phyloP scores from a whole-genome alignment of 2,888 invertebrate genomes.

The Tinea semifulvella region DNA sequence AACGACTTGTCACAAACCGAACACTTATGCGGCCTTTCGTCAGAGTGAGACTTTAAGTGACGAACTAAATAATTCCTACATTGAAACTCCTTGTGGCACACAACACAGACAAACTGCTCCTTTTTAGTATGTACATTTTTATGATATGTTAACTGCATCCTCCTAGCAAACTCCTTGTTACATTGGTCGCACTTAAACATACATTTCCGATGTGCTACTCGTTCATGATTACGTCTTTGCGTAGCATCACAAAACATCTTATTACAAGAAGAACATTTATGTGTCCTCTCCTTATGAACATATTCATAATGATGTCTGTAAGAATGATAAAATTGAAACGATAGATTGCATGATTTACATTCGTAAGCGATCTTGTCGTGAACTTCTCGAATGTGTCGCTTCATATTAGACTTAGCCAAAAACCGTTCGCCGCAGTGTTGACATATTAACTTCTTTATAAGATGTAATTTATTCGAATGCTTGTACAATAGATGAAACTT shows the following conservation, averaged over 20 bases:
- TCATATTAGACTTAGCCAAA: neutral
- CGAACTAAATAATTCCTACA: neutral
- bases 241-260: conserved; percentile 41
- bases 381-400: neutral
- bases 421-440: neutral
- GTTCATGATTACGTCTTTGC: conserved; percentile 38
- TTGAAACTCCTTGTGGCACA: neutral
- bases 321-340: neutral
- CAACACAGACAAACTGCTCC: neutral
- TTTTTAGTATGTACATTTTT: neutral
- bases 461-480: conserved; percentile 15
- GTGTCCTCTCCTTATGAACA: conserved; percentile 3
- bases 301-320: neutral
- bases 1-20: neutral
- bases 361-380: conserved; percentile 1
- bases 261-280: conserved; percentile 39
- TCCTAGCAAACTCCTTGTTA: conserved; percentile 2
- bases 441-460: conserved; percentile 16
- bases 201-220: conserved; percentile 29
- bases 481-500: neutral
- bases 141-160: neutral
- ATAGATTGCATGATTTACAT: neutral
- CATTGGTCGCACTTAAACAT: conserved; percentile 4
- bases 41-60: neutral
- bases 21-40: neutral